Conservation (phyloP, 2,113 vertebrate species). For the Pluvialis apricaria region DNA sequence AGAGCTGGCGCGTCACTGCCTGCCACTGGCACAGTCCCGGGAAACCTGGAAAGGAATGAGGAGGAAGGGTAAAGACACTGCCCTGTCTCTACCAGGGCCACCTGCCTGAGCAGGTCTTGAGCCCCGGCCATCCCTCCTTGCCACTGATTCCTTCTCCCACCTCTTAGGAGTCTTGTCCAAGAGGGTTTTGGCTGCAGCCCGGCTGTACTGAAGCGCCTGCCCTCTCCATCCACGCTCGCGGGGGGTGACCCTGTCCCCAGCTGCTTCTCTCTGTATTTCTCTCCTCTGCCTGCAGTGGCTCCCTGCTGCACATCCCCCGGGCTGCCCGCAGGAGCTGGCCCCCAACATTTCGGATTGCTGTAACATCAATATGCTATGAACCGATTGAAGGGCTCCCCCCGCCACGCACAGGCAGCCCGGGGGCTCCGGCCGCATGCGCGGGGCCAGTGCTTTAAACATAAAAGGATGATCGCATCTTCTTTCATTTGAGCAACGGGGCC, state of each 20-base stretch:
- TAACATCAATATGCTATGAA: neutral
- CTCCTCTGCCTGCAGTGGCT: neutral
- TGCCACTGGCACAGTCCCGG: neutral
- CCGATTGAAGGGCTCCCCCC: fast-evolving
- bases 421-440: fast-evolving
- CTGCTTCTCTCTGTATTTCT: neutral
- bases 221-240: fast-evolving
- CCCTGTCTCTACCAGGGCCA: neutral
- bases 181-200: neutral
- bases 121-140: neutral
- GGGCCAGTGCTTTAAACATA: neutral
- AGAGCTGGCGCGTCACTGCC: fast-evolving
- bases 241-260: too few species aligned
- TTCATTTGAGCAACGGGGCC: neutral
- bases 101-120: neutral
- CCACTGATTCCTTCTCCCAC: neutral
- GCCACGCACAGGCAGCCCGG: fast-evolving
- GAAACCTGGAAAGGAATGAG: neutral
- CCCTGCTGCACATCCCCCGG: neutral
- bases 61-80: neutral
- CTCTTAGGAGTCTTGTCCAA: neutral
- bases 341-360: fast-evolving
- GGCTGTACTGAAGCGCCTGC: fast-evolving
- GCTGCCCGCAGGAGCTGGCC: neutral
- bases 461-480: neutral